Percentiles rank a stretch among this genome's conserved stretches.
These are phyloP conservation scores for Mantis religiosa DNA, from an alignment of 2,888 invertebrate species.

Conservation along the genomic window DNA sequence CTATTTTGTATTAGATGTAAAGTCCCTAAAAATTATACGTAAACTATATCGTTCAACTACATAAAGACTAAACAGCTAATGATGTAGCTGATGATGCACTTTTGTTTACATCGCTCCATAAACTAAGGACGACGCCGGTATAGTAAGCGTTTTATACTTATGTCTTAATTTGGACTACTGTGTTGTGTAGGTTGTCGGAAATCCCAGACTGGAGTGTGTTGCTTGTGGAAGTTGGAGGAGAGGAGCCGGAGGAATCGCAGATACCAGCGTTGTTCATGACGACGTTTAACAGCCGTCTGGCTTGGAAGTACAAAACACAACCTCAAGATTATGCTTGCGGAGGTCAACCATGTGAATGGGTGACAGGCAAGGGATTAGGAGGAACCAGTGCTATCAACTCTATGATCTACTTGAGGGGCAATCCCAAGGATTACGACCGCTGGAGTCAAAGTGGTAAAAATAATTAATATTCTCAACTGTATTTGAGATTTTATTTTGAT, in stretches of 20 bases:
- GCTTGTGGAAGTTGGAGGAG: neutral
- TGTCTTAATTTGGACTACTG: neutral
- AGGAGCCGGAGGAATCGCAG: neutral
- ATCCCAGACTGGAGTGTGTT: conserved; percentile 61
- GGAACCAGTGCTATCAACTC: conserved; percentile 61
- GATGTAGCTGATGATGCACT: too few relatives aligned
- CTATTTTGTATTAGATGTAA: too few relatives aligned
- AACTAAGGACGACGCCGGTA: too few relatives aligned
- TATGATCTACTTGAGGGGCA: conserved; percentile 62
- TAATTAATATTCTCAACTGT: too few relatives aligned
- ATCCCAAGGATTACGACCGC: conserved; percentile 58
- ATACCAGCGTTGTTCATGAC: neutral
- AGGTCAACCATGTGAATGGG: neutral
- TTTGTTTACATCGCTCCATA: too few relatives aligned
- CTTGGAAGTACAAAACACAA: neutral
- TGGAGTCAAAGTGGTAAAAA: conserved; percentile 54
- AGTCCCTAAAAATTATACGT: too few relatives aligned
- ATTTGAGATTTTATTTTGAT: too few relatives aligned
- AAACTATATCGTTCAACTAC: too few relatives aligned
- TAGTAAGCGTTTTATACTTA: too few relatives aligned
- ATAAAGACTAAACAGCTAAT: too few relatives aligned
- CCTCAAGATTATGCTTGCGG: neutral
- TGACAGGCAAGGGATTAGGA: conserved; percentile 58
- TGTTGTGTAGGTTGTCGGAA: conserved; percentile 60
- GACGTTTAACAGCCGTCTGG: neutral